Base-by-base conservation (phyloP, 2,797 vertebrate species). In the Potorous gilbertii region DNA sequence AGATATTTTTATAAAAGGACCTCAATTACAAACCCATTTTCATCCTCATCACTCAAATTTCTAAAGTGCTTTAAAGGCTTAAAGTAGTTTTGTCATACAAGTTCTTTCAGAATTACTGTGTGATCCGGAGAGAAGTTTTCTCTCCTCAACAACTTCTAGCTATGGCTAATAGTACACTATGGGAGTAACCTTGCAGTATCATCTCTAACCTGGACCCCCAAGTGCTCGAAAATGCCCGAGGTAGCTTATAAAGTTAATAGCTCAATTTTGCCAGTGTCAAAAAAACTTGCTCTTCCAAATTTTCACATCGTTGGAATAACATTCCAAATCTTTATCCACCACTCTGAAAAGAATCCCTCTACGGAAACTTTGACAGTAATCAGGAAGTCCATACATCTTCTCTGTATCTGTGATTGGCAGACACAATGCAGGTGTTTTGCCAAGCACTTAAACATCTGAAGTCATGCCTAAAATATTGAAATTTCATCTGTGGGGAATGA, bases 401-500 rank as follows among this genome's bases (percentile, higher is more conserved):
- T 96, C 55, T 94, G 2, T 54, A 27, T 90, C 29, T 27, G 12
- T 74, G 94, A 95, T 11, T 57, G 92, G 93, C 91, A 94, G 92
- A 93, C 89, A 94, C 9, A 92, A 91, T 13, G 10, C 59, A 56
- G 90, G 29, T 87, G 66, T 89, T 91, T 92, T 50, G 31, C 50
- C 91, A 95, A 87, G 93, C 89, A 34, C 56, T n/a, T 54, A 59
- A 59, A 46, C 34, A 96, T 52, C 56, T 54, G 74, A 92, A 57
- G 90, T 96, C 87, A 95, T 28, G 91, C 54, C 92, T 92, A 92
- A 91, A 90, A 95, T 93, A 92, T 0, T 92, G 55, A 97, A 91
- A 97, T 96, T 94, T 93, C 89, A 59, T 93, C 46, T 91, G 92
- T 1, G 55, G 92, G 62, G 90, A 95, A 94, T 92, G 56, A 96